Evolutionary conservation across 1,140 invertebrate species (phyloP).

Genomic region (Rhynchophorus ferrugineus): DNA sequence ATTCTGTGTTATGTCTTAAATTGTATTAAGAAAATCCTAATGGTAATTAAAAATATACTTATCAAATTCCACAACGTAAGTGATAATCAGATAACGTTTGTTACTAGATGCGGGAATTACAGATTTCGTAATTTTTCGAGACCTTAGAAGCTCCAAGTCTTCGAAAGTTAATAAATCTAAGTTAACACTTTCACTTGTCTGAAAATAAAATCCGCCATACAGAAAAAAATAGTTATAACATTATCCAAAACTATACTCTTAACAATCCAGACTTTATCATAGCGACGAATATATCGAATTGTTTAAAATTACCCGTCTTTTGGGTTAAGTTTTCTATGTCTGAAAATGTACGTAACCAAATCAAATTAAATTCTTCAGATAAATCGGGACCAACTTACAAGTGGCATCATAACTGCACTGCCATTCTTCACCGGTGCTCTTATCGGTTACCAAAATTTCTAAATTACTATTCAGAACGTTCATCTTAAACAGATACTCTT

Average conservation of each 20-base stretch:
- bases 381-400: constrained; percentile 43
- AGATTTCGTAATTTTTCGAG: constrained; percentile 26
- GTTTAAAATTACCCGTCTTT: constrained; percentile 49
- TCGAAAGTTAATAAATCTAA: constrained; percentile 33
- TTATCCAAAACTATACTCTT: constrained; percentile 38
- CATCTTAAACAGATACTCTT: constrained; percentile 44
- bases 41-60: constrained; percentile 15
- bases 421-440: constrained; percentile 47
- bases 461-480: constrained; percentile 37
- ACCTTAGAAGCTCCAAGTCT: constrained; percentile 29
- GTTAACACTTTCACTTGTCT: constrained; percentile 30
- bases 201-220: constrained; percentile 19
- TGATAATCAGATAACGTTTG: constrained; percentile 30
- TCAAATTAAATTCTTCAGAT: too few species aligned
- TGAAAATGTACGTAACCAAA: too few species aligned
- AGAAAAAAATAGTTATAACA: constrained; percentile 30
- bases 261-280: constrained; percentile 48
- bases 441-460: constrained; percentile 44
- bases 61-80: constrained; percentile 32
- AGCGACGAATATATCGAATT: constrained; percentile 45
- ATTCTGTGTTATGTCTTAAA: constrained; percentile 28
- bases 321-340: constrained; percentile 48
- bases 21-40: neutral
- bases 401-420: constrained; percentile 45
- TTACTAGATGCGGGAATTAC: constrained; percentile 22